Base-by-base conservation (phyloP, 2,888 invertebrate species). In the Nineta flava region DNA sequence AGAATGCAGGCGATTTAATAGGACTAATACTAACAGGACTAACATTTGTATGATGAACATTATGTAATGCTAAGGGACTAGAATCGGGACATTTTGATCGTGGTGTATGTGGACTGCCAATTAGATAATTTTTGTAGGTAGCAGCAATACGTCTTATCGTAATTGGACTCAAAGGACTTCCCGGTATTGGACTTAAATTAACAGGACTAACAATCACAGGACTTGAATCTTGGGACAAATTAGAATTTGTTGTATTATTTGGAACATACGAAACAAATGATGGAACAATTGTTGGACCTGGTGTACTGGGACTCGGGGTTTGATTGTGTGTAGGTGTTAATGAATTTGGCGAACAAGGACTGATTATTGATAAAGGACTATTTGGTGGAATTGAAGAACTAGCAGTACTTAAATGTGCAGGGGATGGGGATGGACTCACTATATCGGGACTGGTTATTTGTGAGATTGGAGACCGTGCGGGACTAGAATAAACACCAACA, bases 1-100 rank as follows among this genome's bases (percentile, higher is more conserved):
- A 68, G 48, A 65, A 63, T 16, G 62, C 61, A 51, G 77, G 77
- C 31, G 77, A 77, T 59, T 76, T 77, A 21, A 76, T 66, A 38
- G 78, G 77, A 63, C 77, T 77, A 41, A 70, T 68, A 48, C 68
- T 59, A 17, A 71, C 58, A 9, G 73, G 70, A 55, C 73, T 71
- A 12, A 41, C 31, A 19, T 9, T 42, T 19, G 49, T 26, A 9
- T 44, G 44, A 21, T 45, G 34, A n/a, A 44, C 32, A 45, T 42
- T 45, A 35, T 45, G 49, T 21, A 42, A 26, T 9, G 38, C 44
- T 9, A 45, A 16, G 9, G 49, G 49, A 44, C 49, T 49, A 32
- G 49, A 34, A 13, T 49, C 45, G 3, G 35, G 10, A 44, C 21
- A 44, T 13, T 49, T 49, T 6, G 49, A 45, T 35, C 49, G 16